A percentile compares a stretch with the other conserved stretches of the same genome.
Conservation (phyloP, 2,888 invertebrate species). For the Thymelicus acteon region DNA sequence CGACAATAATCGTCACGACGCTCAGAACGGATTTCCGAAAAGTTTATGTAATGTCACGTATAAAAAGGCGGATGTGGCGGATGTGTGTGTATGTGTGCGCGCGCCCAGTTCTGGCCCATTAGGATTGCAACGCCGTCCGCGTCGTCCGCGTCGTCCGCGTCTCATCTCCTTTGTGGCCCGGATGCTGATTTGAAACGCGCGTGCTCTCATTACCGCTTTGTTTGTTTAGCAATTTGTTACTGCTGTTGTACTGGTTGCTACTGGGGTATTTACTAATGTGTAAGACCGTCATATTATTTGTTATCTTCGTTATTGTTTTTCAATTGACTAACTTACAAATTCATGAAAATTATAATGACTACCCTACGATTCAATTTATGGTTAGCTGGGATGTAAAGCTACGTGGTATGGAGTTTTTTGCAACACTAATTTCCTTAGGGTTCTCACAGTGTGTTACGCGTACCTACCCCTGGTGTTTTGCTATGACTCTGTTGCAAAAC, state of each 20-base stretch:
- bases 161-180: constrained; percentile 29
- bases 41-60: constrained; percentile 6
- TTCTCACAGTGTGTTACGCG: no score
- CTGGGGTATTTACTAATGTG: background rate
- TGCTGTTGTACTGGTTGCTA: background rate
- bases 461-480: no score
- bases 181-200: constrained; percentile 31
- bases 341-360: no score
- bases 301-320: no score
- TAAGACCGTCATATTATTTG: no score
- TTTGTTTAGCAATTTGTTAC: constrained; percentile 17
- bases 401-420: no score
- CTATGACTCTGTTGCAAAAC: no score
- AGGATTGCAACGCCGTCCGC: constrained; percentile 20
- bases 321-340: no score
- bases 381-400: no score
- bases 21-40: constrained; percentile 4
- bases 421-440: no score
- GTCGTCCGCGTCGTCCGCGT: constrained; percentile 23
- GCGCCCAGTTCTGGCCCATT: constrained; percentile 25
- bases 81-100: background rate
- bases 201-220: constrained; percentile 32
- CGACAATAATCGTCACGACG: background rate
- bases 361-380: no score
- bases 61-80: constrained; percentile 15